phyloP scores from a whole-genome alignment of 2,888 invertebrate species.

The Xestia sexstrigata region DNA sequence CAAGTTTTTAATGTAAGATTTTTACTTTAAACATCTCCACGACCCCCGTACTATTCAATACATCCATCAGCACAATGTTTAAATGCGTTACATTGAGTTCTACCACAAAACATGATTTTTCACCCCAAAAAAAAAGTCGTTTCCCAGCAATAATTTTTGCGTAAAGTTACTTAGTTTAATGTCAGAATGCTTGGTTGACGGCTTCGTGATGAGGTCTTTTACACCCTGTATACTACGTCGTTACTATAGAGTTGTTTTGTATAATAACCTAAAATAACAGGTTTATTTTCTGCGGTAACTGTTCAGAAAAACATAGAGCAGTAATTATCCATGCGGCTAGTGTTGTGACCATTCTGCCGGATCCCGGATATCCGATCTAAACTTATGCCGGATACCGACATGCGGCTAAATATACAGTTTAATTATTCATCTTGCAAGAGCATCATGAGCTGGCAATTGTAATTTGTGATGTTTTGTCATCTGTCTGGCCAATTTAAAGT shows the following conservation, averaged over 20 bases:
- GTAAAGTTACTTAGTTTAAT: too few species aligned
- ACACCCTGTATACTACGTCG: too few species aligned
- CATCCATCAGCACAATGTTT: too few species aligned
- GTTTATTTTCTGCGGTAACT: constrained; percentile 6
- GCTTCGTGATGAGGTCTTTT: too few species aligned
- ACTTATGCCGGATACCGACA: constrained; percentile 60
- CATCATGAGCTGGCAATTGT: constrained; percentile 37
- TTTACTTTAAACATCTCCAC: too few species aligned
- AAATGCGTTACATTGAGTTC: too few species aligned
- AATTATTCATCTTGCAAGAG: constrained; percentile 58
- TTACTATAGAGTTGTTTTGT: not conserved
- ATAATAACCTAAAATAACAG: not conserved
- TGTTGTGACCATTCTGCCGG: constrained; percentile 51
- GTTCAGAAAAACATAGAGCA: constrained; percentile 44
- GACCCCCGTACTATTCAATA: too few species aligned
- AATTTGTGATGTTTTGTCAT: constrained; percentile 17
- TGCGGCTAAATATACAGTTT: constrained; percentile 53
- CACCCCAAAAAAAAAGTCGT: too few species aligned
- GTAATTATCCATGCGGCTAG: constrained; percentile 50
- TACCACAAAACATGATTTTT: too few species aligned
- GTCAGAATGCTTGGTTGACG: too few species aligned
- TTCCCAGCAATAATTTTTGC: too few species aligned
- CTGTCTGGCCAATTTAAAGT: not conserved
- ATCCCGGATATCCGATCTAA: constrained; percentile 60
- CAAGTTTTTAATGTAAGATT: too few species aligned